Conservation (phyloP, 2,888 invertebrate genomes). For the Uropetala carovei region DNA sequence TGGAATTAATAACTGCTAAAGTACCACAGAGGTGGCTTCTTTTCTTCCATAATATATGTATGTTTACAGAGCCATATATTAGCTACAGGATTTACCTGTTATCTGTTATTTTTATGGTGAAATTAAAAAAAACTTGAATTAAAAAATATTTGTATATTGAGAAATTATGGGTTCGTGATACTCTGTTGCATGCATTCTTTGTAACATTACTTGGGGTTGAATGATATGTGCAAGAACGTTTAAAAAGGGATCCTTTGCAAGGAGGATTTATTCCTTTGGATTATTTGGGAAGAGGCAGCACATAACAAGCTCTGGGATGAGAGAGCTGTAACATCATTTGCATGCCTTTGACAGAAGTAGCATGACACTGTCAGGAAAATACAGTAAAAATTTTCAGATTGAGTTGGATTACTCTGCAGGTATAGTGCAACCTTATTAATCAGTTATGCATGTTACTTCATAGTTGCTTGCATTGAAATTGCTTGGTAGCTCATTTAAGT, state of each 20-base stretch:
- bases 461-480: not conserved
- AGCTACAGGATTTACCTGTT: no score
- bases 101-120: no score
- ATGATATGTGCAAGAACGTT: not conserved
- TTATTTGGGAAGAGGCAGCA: not conserved
- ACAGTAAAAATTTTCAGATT: not conserved
- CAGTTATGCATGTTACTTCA: not conserved
- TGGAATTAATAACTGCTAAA: no score
- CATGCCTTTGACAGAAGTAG: conserved; percentile 34
- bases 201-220: no score
- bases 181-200: no score
- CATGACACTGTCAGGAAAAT: not conserved
- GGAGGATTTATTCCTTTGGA: not conserved
- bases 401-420: conserved; percentile 42
- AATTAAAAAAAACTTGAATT: no score
- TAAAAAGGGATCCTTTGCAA: not conserved
- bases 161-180: no score
- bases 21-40: no score
- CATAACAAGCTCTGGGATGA: not conserved
- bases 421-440: not conserved
- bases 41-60: no score
- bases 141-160: no score
- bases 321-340: not conserved
- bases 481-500: not conserved
- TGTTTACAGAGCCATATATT: no score